Evolutionary conservation across 1,140 invertebrate species (phyloP), one percentile per base, ranked within the genome.

Genomic region (Acromyrmex charruanus): DNA sequence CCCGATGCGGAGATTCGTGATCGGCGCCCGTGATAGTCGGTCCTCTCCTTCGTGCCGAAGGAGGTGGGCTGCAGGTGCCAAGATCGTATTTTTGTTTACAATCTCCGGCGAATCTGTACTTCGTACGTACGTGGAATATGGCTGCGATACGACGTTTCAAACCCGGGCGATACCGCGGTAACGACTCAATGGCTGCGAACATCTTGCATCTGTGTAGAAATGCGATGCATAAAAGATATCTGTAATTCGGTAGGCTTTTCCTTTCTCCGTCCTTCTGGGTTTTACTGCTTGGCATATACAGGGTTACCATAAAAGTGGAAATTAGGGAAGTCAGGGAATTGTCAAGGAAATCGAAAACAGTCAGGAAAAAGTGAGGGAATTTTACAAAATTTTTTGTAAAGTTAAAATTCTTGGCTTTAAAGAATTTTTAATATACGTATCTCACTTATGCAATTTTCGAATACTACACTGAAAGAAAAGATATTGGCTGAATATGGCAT

Each of bases 1-100:
- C 71, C 71, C 61, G 21, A 16, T 44, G 58, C 66, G 65, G 35
- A 7, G 35, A 85, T 84, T 65, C 31, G 49, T 53, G 18, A 21
- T 16, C 65, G 18, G 25, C 55, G 18, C 12, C 21, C 21, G 44
- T n/a, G 35, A 35, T 28, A 21, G 31, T n/a, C 49, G 28, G 9
- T 14, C 35, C 12, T 28, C 0, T 12, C 35, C 18, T 9, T 14
- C 49, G 12, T 7, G 7, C 58, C 18, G 68, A 21, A 51, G 55
- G 9, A 51, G 55, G 9, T 44, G 31, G 28, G 39, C 21, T 77
- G 53, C 88, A 86, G 87, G 75, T 84, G 90, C 79, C 71, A 82
- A 63, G 90, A 75, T 90, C 89, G 77, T 88, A 91, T 91, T 89
- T 91, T 91, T 90, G 87, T 90, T 90, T 90, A 91, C 87, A 90